phyloP scores from a whole-genome alignment of 2,797 vertebrate species.

The Rhinoraja longicauda region DNA sequence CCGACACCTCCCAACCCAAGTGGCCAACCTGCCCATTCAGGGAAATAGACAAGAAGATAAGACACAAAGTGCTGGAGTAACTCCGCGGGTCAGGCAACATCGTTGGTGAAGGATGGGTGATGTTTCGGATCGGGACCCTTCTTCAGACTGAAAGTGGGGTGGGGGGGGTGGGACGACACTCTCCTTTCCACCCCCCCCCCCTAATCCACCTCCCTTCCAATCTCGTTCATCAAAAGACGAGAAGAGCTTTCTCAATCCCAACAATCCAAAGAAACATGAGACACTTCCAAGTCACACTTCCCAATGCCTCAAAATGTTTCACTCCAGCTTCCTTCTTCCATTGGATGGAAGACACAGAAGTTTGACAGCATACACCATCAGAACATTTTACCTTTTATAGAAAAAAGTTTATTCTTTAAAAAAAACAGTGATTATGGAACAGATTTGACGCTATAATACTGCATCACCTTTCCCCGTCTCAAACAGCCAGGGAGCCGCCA shows the following conservation, averaged over 20 bases:
- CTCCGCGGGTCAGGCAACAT: too few relatives aligned
- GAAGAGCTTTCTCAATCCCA: too few relatives aligned
- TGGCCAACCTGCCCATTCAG: too few relatives aligned
- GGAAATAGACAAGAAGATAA: too few relatives aligned
- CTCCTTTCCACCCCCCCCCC: too few relatives aligned
- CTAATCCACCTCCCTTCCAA: background rate
- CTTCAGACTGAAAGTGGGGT: too few relatives aligned
- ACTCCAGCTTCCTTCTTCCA: background rate
- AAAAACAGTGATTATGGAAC: background rate
- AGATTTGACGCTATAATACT: background rate
- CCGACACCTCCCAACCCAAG: background rate
- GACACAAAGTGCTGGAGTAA: too few relatives aligned
- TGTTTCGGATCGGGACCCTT: too few relatives aligned
- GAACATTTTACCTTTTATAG: background rate
- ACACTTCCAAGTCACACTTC: background rate
- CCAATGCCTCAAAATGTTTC: background rate
- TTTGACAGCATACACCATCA: too few relatives aligned
- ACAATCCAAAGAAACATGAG: background rate
- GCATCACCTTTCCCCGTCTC: background rate
- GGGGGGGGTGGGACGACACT: too few relatives aligned
- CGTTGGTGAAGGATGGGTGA: too few relatives aligned
- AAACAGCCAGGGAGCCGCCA: background rate
- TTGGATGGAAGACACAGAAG: too few relatives aligned
- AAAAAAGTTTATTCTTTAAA: background rate
- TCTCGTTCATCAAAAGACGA: background rate